Evolutionary conservation across 1,140 invertebrate genomes (phyloP).

Genomic region (Cydia splendana): DNA sequence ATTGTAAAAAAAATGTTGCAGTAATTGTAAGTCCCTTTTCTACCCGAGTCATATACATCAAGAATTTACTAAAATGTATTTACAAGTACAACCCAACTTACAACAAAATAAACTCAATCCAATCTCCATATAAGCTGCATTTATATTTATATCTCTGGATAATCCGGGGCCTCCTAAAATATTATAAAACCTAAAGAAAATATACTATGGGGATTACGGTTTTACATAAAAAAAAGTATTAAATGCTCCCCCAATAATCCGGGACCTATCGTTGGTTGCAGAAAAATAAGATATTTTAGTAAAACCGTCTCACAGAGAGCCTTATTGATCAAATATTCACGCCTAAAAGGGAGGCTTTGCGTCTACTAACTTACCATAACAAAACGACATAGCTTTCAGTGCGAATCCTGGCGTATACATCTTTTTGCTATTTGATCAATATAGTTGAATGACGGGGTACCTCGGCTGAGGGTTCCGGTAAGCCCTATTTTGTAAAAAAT

Average conservation of each 20-base stretch:
- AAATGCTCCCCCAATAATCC: conserved; percentile 27
- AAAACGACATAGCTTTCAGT: neutral
- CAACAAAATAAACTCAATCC: neutral
- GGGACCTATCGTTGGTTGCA: conserved; percentile 12
- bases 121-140: neutral
- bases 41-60: too few species aligned
- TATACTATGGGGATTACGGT: conserved; percentile 1
- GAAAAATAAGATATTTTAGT: conserved; percentile 31
- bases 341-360: conserved; percentile 25
- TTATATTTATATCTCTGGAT: neutral
- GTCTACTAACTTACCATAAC: neutral
- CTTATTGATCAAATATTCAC: conserved; percentile 46
- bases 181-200: neutral
- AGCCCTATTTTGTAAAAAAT: conserved; percentile 3
- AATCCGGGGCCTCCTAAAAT: conserved; percentile 5
- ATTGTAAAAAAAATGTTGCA: too few species aligned
- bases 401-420: neutral
- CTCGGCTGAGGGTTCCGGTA: conserved; percentile 8
- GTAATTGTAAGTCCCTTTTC: too few species aligned
- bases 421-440: neutral
- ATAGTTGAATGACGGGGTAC: conserved; percentile 10
- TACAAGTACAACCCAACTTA: too few species aligned
- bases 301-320: conserved; percentile 37
- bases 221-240: conserved; percentile 25
- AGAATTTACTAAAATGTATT: too few species aligned